A percentile compares a stretch with the other conserved stretches of the same genome.
Conservation (phyloP, 2,888 invertebrate species). For the Pecten maximus region DNA sequence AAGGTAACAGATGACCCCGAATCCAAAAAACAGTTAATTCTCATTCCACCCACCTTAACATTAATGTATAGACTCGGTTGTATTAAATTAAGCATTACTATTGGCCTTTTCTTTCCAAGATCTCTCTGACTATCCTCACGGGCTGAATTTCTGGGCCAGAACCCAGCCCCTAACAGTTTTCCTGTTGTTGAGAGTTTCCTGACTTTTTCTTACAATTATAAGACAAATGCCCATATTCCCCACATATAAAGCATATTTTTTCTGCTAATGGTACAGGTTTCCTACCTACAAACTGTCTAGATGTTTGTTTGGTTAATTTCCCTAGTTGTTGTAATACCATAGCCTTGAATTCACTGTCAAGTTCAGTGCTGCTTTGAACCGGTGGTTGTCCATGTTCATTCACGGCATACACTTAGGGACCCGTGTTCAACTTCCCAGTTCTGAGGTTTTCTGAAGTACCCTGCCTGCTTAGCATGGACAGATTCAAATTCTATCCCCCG, state of each 20-base stretch:
- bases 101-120: neutral
- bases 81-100: neutral
- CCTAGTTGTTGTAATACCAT: too few relatives aligned
- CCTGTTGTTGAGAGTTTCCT: neutral
- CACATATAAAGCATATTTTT: neutral
- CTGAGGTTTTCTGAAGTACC: too few relatives aligned
- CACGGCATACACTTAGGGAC: too few relatives aligned
- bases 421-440: too few relatives aligned
- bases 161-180: neutral
- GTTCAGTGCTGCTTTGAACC: too few relatives aligned
- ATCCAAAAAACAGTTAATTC: neutral
- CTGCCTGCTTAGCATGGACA: too few relatives aligned
- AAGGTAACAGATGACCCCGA: neutral
- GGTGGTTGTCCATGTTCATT: too few relatives aligned
- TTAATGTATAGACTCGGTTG: neutral
- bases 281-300: too few relatives aligned
- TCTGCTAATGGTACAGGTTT: too few relatives aligned
- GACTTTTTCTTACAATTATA: neutral
- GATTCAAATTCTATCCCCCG: too few relatives aligned
- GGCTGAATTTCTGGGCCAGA: neutral
- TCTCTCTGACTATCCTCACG: neutral
- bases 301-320: too few relatives aligned
- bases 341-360: too few relatives aligned
- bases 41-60: neutral
- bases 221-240: neutral